Evolutionary conservation across 1,140 invertebrate species (phyloP), one percentile per base, ranked within the genome.

Genomic region (Aphidius gifuensis): DNA sequence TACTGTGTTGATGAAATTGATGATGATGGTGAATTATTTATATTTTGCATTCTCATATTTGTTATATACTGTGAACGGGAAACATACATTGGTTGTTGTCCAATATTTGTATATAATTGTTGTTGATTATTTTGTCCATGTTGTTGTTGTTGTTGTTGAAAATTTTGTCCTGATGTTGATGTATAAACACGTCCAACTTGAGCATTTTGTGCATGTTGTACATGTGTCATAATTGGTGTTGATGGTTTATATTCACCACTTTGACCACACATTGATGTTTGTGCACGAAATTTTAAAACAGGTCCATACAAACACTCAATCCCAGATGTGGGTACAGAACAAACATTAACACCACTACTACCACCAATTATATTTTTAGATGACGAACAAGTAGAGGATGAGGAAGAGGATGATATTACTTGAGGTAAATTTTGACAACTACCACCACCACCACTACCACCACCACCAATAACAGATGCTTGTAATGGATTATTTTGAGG

Each of bases 251-350:
- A 55, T 2, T 74, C 70, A 8, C 21, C 45, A 7, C 58, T 57
- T 7, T 56, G 62, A 56, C 73, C 68, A 42, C 55, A 67, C 32
- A 69, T 69, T 1, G 59, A 57, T 21, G 64, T 73, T 9, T 76
- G 77, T 0, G 72, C 73, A 5, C 75, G 77, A 61, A 81, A 80
- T 53, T 81, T 81, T 8, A 80, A 60, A 9, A 81, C 80, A 3
- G 80, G 80, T 0, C 78, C 79, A 55, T 80, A 81, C 6, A 80
- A 66, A 43, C 76, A 76, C 50, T 80, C 78, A 5, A 64, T 43
- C n/a, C 57, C 65, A 7, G 68, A 63, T 21, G 64, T 44, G n/a
- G 70, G 58, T 61, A 65, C 51, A 16, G 39, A 21, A 23, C 43
- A 56, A 11, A 55, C 67, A 5, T 49, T 7, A 40, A 67, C 63